These are phyloP conservation scores for Phaenicophaeus curvirostris DNA, from an alignment of 2,797 vertebrate species.

Conservation along the genomic window DNA sequence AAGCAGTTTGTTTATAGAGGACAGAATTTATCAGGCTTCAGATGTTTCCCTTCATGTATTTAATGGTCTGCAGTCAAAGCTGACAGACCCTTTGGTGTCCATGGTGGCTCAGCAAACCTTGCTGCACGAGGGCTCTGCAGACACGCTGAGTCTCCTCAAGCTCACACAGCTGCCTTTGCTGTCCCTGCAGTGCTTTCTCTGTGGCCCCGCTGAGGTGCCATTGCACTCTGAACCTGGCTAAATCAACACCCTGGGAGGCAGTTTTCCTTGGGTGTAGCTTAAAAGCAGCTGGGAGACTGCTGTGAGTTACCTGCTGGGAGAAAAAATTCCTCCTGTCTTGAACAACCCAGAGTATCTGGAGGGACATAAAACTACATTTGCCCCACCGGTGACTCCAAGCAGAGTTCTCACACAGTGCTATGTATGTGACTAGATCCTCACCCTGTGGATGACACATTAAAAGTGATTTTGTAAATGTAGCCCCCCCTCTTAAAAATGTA, in stretches of 20 bases:
- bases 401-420: background rate
- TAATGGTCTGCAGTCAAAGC: background rate
- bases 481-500: background rate
- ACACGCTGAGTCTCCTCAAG: accelerated
- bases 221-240: background rate
- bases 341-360: background rate
- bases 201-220: accelerated
- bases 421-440: background rate
- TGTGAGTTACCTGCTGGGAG: background rate
- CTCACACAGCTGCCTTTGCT: background rate
- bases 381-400: background rate
- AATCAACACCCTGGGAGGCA: background rate
- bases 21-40: background rate
- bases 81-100: background rate
- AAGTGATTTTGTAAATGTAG: slow-evolving; percentile 11
- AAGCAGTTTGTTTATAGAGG: background rate
- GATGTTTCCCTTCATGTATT: background rate
- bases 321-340: background rate
- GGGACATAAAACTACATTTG: background rate
- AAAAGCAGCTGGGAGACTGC: background rate
- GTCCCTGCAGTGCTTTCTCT: background rate
- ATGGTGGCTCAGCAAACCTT: background rate
- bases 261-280: background rate
- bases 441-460: background rate
- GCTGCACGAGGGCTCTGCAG: background rate